phyloP scores from a whole-genome alignment of 2,113 vertebrate species.

The Esox niger region DNA sequence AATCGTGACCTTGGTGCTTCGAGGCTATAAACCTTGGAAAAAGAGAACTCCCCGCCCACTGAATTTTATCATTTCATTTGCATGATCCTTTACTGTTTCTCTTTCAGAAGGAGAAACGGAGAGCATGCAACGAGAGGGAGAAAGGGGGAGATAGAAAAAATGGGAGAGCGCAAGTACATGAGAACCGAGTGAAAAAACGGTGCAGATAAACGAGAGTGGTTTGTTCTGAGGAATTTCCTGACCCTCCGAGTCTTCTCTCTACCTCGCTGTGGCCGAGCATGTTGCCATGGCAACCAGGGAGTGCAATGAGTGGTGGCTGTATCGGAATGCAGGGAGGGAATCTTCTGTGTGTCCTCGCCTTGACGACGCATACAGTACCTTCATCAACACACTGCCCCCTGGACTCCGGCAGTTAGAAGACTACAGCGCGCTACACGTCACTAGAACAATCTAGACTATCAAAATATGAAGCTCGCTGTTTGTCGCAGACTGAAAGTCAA shows the following conservation, averaged over 20 bases:
- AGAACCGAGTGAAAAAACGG: too few species aligned
- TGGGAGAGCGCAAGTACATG: too few species aligned
- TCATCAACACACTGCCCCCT: too few species aligned
- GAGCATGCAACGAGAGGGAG: too few species aligned
- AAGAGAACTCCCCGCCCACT: not conserved
- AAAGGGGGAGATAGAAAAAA: not conserved
- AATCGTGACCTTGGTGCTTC: too few species aligned
- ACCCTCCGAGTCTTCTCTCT: not conserved
- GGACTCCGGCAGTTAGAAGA: not conserved
- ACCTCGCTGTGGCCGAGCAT: not conserved
- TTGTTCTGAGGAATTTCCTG: constrained; percentile 15
- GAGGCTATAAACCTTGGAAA: not conserved
- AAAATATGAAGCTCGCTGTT: too few species aligned
- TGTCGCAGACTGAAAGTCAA: too few species aligned
- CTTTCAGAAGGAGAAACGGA: too few species aligned
- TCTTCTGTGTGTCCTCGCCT: not conserved
- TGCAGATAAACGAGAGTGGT: not conserved
- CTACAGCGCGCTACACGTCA: too few species aligned
- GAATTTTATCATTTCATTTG: too few species aligned
- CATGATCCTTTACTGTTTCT: too few species aligned
- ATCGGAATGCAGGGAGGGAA: not conserved
- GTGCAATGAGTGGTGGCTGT: not conserved
- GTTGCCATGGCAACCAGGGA: constrained; percentile 10
- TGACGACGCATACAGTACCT: not conserved
- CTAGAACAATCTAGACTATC: too few species aligned